Evolutionary conservation across 2,113 vertebrate species (phyloP).

Genomic region (Motacilla alba): DNA sequence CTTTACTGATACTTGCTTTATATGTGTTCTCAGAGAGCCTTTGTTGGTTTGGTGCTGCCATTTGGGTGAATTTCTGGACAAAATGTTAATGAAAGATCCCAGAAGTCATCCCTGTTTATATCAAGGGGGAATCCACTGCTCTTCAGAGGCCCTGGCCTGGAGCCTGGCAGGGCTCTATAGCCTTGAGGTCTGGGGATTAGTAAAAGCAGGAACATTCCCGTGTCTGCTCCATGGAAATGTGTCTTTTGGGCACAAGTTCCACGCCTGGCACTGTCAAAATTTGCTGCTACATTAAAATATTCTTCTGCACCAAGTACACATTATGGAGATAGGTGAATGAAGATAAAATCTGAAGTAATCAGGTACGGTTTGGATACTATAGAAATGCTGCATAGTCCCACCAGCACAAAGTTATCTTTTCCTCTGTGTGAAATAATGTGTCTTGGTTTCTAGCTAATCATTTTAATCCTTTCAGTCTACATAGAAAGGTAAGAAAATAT

Average conservation of each 20-base stretch:
- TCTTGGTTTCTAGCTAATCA: neutral
- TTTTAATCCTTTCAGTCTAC: neutral
- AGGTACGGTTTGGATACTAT: neutral
- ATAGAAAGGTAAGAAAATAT: neutral
- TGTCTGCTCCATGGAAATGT: neutral
- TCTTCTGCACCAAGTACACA: neutral
- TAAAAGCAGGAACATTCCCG: neutral
- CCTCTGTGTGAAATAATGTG: neutral
- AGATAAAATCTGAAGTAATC: neutral
- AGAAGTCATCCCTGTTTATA: neutral
- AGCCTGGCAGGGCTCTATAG: neutral
- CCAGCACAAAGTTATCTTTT: neutral
- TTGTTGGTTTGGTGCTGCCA: neutral
- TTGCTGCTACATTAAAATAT: neutral
- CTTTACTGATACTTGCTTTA: neutral
- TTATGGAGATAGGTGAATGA: neutral
- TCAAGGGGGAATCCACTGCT: neutral
- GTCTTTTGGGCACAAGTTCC: neutral
- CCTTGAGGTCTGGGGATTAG: neutral
- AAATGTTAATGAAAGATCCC: neutral
- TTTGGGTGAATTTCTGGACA: neutral
- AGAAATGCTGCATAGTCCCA: neutral
- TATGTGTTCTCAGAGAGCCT: neutral
- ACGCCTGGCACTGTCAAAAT: neutral
- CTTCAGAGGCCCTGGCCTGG: neutral